Conservation (phyloP, 2,113 vertebrate species). For the Oryzias celebensis region DNA sequence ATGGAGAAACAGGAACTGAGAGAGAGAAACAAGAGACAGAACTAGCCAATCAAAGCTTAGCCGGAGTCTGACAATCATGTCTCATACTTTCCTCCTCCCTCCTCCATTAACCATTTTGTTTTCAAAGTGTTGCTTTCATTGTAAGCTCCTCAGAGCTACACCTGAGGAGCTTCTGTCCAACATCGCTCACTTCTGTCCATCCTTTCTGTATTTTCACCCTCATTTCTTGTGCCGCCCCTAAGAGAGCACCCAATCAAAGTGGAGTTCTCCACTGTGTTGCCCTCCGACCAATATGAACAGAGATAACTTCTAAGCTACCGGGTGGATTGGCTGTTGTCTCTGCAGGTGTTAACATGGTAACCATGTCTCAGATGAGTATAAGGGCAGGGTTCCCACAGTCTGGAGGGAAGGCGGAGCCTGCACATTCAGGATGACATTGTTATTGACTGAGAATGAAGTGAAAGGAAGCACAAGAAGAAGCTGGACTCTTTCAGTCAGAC, state of each 20-base stretch:
- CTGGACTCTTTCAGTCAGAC: constrained; percentile 81
- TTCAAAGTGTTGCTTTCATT: constrained; percentile 47
- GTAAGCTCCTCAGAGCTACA: constrained; percentile 48
- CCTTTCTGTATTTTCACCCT: constrained; percentile 18
- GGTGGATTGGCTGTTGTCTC: constrained; percentile 22
- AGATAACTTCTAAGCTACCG: constrained; percentile 25
- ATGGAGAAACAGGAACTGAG: constrained; percentile 64
- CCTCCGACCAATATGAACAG: constrained; percentile 57
- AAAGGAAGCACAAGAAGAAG: constrained; percentile 88
- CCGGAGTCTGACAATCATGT: constrained; percentile 98
- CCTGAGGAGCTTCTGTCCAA: constrained; percentile 39
- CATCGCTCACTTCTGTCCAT: constrained; percentile 14
- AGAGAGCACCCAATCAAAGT: constrained; percentile 33
- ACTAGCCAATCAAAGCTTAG: constrained; percentile 85
- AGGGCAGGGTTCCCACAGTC: constrained; percentile 14
- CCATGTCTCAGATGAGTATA: neutral
- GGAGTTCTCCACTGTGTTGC: constrained; percentile 33
- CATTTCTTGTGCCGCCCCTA: constrained; percentile 14
- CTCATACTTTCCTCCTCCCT: constrained; percentile 78
- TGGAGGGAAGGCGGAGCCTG: constrained; percentile 18
- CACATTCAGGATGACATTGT: constrained; percentile 79
- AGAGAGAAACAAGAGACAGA: constrained; percentile 56
- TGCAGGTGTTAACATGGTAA: constrained; percentile 17
- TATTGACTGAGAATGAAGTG: constrained; percentile 44
- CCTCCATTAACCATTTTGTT: constrained; percentile 60